These are phyloP conservation scores for Prenolepis imparis DNA, from an alignment of 2,888 invertebrate species.

Conservation along the genomic window DNA sequence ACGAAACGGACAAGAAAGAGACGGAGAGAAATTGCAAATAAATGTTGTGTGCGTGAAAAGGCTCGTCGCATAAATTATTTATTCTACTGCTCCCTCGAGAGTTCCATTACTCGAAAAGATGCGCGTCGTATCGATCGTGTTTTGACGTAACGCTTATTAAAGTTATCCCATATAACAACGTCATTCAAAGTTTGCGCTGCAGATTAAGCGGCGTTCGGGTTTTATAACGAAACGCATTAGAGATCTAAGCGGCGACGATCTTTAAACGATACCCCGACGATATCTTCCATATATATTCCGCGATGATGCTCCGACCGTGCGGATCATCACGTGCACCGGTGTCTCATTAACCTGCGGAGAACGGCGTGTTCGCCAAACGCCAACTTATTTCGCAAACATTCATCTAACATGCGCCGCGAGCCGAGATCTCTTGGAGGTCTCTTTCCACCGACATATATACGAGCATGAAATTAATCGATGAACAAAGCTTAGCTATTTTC, in stretches of 20 bases:
- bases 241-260: constrained; percentile 11
- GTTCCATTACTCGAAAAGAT: background rate
- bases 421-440: constrained; percentile 18
- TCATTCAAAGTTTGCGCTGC: background rate
- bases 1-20: background rate
- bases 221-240: constrained; percentile 9
- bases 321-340: constrained; percentile 70
- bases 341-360: constrained; percentile 62
- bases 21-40: background rate
- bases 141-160: background rate
- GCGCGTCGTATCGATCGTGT: background rate
- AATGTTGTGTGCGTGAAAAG: background rate
- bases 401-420: background rate
- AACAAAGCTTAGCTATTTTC: background rate
- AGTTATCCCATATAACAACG: background rate
- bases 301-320: constrained; percentile 70
- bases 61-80: background rate
- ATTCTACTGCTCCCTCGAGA: background rate
- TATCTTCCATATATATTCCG: constrained; percentile 73
- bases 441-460: background rate
- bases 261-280: constrained; percentile 57
- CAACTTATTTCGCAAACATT: constrained; percentile 61
- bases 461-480: constrained; percentile 3
- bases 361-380: constrained; percentile 34
- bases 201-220: background rate